Base-by-base conservation (phyloP, 2,797 vertebrate species). In the Phylloscopus collybita region DNA sequence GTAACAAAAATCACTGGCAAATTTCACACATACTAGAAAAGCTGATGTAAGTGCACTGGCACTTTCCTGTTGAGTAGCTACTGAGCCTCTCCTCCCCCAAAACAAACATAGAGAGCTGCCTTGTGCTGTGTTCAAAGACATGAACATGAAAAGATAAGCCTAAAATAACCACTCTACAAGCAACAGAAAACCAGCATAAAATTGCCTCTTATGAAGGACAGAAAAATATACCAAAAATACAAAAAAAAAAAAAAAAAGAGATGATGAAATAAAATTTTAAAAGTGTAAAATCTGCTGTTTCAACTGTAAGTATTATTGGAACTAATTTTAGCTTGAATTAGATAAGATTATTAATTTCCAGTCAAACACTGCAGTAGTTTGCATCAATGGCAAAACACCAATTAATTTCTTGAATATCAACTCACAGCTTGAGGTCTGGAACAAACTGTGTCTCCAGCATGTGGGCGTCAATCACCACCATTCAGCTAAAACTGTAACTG, bases 81-180 rank as follows among this genome's bases (percentile, higher is more conserved):
- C 82, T n/a, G 32, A 92, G 65, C 51, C 62, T 75, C 70, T 80
- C 91, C 86, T 88, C 80, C 76, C 76, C 82, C 62, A 73, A 73
- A 91, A 70, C 78, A 96, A 94, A 79, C 80, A 90, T 1, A 66
- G 67, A 82, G 73, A 88, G 36, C 56, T 72, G 66, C 93, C 76
- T 88, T 84, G 66, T 32, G 30, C 50, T 66, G 10, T 81, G 62
- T 76, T 81, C 82, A 90, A 88, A 94, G 51, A 79, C 51, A 73
- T 3, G 34, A 76, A 90, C 62, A 27, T 53, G 34, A 88, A 80
- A 88, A 91, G 70, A 91, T 80, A 96, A 93, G 76, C 65, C 73
- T 78, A 72, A 91, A 95, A 87, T 86, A 97, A 91, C 36, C 44
- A 84, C 61, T 78, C 53, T 51, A 83, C 90, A 93, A 72, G 40